Percentiles rank a stretch among this genome's conserved stretches.
These are phyloP conservation scores for Lathronympha strigana DNA, from an alignment of 2,888 invertebrate genomes.

Conservation along the genomic window DNA sequence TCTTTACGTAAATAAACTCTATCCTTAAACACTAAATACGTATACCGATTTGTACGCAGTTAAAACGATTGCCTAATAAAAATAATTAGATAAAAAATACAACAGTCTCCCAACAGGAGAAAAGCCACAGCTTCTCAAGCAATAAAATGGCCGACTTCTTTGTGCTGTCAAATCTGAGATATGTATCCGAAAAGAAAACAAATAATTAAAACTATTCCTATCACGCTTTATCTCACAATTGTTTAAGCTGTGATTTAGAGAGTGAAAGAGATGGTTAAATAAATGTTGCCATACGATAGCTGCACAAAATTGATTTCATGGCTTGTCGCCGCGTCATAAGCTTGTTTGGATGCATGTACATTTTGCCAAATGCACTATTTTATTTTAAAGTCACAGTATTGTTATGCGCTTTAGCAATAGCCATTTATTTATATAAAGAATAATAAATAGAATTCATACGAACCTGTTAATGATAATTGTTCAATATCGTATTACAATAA, in stretches of 20 bases:
- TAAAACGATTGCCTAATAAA: constrained; percentile 55
- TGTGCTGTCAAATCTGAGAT: constrained; percentile 80
- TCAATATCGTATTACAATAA: not conserved
- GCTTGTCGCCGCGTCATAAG: constrained; percentile 36
- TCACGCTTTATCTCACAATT: constrained; percentile 67
- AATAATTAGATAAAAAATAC: constrained; percentile 66
- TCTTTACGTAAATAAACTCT: constrained; percentile 69
- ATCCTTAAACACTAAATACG: constrained; percentile 73
- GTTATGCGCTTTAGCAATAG: not conserved
- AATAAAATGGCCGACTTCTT: constrained; percentile 84
- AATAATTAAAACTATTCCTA: constrained; percentile 74
- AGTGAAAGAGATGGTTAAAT: constrained; percentile 61
- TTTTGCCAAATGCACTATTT: not conserved
- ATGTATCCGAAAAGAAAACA: constrained; percentile 74
- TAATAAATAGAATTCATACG: not conserved
- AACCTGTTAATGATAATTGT: not conserved
- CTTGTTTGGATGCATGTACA: constrained; percentile 23
- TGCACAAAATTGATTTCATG: constrained; percentile 40
- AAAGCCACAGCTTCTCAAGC: constrained; percentile 64
- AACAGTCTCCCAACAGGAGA: constrained; percentile 60
- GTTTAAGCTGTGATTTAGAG: constrained; percentile 58
- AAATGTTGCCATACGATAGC: constrained; percentile 55
- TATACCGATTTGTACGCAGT: constrained; percentile 80
- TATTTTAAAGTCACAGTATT: no score
- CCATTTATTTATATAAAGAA: not conserved